A percentile compares a stretch with the other conserved stretches of the same genome.
phyloP scores from a whole-genome alignment of 2,888 invertebrate genomes.

The Listrodromus nycthemerus region DNA sequence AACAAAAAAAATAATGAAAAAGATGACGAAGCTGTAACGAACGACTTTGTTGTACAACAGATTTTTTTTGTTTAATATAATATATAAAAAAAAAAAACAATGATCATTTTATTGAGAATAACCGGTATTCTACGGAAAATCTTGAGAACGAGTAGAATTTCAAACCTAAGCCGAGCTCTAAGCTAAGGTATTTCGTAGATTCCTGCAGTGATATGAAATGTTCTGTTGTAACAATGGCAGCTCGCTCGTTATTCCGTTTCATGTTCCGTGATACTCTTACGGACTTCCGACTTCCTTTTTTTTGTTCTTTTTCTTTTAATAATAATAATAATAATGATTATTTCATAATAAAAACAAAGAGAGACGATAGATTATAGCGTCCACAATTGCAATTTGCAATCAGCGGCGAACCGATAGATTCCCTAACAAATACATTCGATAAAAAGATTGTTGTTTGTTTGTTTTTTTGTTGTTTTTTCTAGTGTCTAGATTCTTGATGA shows the following conservation, averaged over 20 bases:
- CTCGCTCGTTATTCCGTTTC: constrained; percentile 63
- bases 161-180: constrained; percentile 67
- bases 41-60: constrained; percentile 57
- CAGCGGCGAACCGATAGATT: constrained; percentile 76
- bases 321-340: constrained; percentile 68
- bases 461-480: constrained; percentile 62
- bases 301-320: constrained; percentile 57
- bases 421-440: constrained; percentile 80
- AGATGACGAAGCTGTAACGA: constrained; percentile 50
- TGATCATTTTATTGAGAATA: constrained; percentile 55
- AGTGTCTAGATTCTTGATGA: constrained; percentile 71
- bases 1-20: constrained; percentile 41
- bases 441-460: constrained; percentile 72
- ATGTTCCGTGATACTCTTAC: constrained; percentile 65
- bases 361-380: constrained; percentile 80
- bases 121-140: constrained; percentile 46
- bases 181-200: constrained; percentile 64
- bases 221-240: constrained; percentile 65
- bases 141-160: constrained; percentile 47
- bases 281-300: constrained; percentile 67
- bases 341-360: constrained; percentile 75
- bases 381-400: constrained; percentile 80
- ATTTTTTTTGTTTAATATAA: not conserved
- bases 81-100: constrained; percentile 62
- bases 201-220: constrained; percentile 75